Percentiles rank a stretch among this genome's conserved stretches.
Conservation (phyloP, 2,797 vertebrate genomes). For the Melanotaenia parkinsoni region DNA sequence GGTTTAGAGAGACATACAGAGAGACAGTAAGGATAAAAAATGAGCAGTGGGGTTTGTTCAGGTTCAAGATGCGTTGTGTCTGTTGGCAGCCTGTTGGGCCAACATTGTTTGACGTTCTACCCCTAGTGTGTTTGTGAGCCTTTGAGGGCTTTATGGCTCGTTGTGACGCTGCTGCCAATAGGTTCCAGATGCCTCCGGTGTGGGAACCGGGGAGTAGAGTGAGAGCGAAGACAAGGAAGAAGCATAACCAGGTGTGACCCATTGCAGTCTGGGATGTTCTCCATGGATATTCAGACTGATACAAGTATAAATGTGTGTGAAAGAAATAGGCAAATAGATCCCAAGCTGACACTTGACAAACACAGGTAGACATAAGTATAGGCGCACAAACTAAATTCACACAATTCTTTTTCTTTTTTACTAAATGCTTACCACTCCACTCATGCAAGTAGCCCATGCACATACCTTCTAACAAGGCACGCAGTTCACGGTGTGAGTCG, state of each 20-base stretch:
- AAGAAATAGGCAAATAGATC: slow-evolving; percentile 51
- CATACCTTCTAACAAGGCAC: slow-evolving; percentile 77
- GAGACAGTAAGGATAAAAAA: slow-evolving; percentile 77
- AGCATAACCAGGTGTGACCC: slow-evolving; percentile 84
- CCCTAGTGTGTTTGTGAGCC: slow-evolving; percentile 81
- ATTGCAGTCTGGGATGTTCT: slow-evolving; percentile 79
- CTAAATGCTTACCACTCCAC: slow-evolving; percentile 38
- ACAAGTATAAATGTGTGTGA: slow-evolving; percentile 38
- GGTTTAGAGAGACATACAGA: slow-evolving; percentile 64
- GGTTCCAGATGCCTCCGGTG: slow-evolving; percentile 86
- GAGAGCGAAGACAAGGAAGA: slow-evolving; percentile 68
- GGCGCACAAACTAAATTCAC: slow-evolving; percentile 47
- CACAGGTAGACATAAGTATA: slow-evolving; percentile 48
- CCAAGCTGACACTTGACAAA: slow-evolving; percentile 57
- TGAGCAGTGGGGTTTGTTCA: slow-evolving; percentile 79
- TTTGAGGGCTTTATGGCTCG: slow-evolving; percentile 85
- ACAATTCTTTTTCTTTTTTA: slow-evolving; percentile 12
- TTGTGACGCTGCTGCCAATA: slow-evolving; percentile 84
- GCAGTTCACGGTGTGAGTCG: slow-evolving; percentile 78
- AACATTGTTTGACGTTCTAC: slow-evolving; percentile 83
- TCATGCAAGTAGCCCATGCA: slow-evolving; percentile 60
- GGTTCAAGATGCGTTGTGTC: slow-evolving; percentile 82
- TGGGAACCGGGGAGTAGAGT: slow-evolving; percentile 75
- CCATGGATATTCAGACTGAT: slow-evolving; percentile 71
- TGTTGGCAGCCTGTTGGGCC: slow-evolving; percentile 79